Evolutionary conservation across 2,113 vertebrate species (phyloP).

Genomic region (Heliornis fulica): DNA sequence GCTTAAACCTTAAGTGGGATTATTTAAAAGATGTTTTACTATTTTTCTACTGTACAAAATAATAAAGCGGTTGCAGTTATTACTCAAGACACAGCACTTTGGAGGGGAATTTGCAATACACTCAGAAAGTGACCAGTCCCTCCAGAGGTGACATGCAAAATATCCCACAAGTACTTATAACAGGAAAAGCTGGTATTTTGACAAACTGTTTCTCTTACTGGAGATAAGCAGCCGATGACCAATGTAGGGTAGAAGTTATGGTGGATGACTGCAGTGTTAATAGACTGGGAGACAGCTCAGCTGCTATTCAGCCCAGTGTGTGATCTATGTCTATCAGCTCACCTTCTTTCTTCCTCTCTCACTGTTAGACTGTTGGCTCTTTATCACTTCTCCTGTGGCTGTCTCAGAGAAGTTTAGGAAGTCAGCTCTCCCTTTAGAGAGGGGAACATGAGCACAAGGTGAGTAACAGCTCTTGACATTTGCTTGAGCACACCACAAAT

Average conservation of each 20-base stretch:
- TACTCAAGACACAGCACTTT: neutral
- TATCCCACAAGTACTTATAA: neutral
- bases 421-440: neutral
- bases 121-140: neutral
- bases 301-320: neutral
- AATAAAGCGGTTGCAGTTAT: neutral
- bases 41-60: neutral
- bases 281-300: neutral
- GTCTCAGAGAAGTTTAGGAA: neutral
- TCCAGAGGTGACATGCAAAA: neutral
- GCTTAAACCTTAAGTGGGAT: neutral
- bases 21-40: conserved; percentile 8
- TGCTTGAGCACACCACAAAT: neutral
- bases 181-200: neutral
- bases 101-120: neutral
- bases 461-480: neutral
- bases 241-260: neutral
- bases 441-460: neutral
- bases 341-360: neutral
- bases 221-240: neutral
- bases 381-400: neutral
- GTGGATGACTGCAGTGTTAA: neutral
- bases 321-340: neutral
- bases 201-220: neutral
- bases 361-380: neutral